Evolutionary conservation across 2,888 invertebrate species (phyloP), one percentile per base, ranked within the genome.

Genomic region (Caprella mutica): DNA sequence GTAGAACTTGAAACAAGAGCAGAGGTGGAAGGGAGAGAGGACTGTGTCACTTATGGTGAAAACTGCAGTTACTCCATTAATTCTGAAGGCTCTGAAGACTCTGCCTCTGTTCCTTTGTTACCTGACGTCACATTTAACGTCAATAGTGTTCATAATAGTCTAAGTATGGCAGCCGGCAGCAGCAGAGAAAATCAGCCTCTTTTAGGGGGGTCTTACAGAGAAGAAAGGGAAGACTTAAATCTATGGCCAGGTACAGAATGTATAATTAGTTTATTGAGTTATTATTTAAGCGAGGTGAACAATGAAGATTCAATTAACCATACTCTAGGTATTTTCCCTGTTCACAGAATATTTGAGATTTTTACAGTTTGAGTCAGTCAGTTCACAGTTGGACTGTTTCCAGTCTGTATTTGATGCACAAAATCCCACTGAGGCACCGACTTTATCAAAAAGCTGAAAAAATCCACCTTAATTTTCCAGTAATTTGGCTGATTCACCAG

Each of bases 161-260:
- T 21, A 14, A 54, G 55, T 30, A 62, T 58, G 14, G 56, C 85
- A 53, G 81, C 85, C 72, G 83, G 85, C 65, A 80, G 82, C 65
- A 86, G 85, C 76, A 81, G 90, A 71, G 94, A 94, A 80, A 89
- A 87, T 76, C 92, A 93, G 77, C 93, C 93, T 72, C 82, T 94
- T 67, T 80, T 94, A 54, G 85, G 86, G 76, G 82, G 82, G 72
- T 81, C 81, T 72, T 44, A 35, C 35, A n/a, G 40, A 24, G 84
- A 84, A 70, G 77, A 83, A 67, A 84, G 85, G 70, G 77, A 80
- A 68, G 81, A 85, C 64, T 85, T 81, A 71, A 91, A 92, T 74
- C 82, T 85, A 71, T 92, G 92, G 74, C 84, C 87, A 77, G 91
- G 91, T 89, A 72, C n/a, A 66, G 12, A 69, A 67, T 63, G 67